Base-by-base conservation (phyloP, 2,113 vertebrate genomes). In the Vimba vimba region DNA sequence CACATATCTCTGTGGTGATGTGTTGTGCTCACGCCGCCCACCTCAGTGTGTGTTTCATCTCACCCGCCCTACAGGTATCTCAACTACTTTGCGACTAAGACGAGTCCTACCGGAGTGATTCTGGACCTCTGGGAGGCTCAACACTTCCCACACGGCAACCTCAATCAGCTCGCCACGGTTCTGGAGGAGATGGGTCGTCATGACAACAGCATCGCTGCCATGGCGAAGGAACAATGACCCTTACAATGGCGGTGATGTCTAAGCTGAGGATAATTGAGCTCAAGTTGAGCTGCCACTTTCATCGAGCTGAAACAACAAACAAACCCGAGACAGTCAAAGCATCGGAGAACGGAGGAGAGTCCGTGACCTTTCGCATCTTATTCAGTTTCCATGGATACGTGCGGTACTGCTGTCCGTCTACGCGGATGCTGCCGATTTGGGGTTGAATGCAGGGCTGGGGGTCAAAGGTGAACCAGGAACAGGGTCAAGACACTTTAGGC, bases 111-210 rank as follows among this genome's bases (percentile, higher is more conserved):
- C 0, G 98, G 98, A 0, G 98, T 99, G 76, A 99, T 99, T 92
- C 91, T 99, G 93, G 98, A 99, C 94, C 95, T 99, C 33, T 99
- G 98, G 98, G 98, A 99, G 93, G 98, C 98, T 43, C 98, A 98
- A 92, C 97, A 99, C 94, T 99, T 98, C 89, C 97, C 97, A 0
- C 97, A 98, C 0, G 98, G 98, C 88, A 99, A 99, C 94, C 95
- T 99, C 86, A 96, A 96, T 90, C 94, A 95, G 89, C 95, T 99
- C 91, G 98, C 98, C 4, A 96, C 97, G 0, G 97, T 99, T 39
- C 92, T 99, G 77, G 98, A 99, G 91, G 97, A 99, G 91, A 99
- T 99, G 98, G 98, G 98, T 88, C 96, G 97, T 89, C 97, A 97
- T 0, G 97, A 99, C 91, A 97, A 96, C 60, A 52, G 77, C 0